phyloP scores from a whole-genome alignment of 2,113 vertebrate genomes.

The Serinus canaria region DNA sequence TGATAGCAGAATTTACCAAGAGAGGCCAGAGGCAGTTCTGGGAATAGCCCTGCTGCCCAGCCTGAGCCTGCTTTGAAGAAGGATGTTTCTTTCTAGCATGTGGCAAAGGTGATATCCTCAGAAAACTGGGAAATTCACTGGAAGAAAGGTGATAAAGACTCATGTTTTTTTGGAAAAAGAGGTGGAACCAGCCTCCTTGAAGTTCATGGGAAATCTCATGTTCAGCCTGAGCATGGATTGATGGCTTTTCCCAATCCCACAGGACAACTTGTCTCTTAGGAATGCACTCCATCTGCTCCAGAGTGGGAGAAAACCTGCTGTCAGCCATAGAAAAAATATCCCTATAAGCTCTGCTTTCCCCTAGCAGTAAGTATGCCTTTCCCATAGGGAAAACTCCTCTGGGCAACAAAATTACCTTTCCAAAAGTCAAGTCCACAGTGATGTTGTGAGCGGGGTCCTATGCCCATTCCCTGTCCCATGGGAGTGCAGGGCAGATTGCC shows the following conservation, averaged over 20 bases:
- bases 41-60: not conserved
- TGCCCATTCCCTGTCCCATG: not conserved
- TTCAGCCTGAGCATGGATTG: rapidly evolving
- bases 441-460: rapidly evolving
- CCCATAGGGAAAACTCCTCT: not conserved
- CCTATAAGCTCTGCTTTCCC: not conserved
- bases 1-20: not conserved
- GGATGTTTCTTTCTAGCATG: rapidly evolving
- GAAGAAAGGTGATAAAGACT: not conserved
- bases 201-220: not conserved
- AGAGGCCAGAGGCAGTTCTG: not conserved
- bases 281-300: not conserved
- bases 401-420: not conserved
- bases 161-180: not conserved
- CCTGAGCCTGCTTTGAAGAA: rapidly evolving
- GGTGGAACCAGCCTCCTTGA: not conserved
- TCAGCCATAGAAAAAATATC: not conserved
- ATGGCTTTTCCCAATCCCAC: not conserved
- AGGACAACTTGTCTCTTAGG: not conserved
- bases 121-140: not conserved
- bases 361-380: not conserved
- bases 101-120: not conserved
- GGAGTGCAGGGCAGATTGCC: not conserved
- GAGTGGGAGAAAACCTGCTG: not conserved
- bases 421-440: not conserved